Percentiles rank a stretch among this genome's conserved stretches.
These are phyloP conservation scores for Bubo blakistoni DNA, from an alignment of 2,113 vertebrate species.

Conservation along the genomic window DNA sequence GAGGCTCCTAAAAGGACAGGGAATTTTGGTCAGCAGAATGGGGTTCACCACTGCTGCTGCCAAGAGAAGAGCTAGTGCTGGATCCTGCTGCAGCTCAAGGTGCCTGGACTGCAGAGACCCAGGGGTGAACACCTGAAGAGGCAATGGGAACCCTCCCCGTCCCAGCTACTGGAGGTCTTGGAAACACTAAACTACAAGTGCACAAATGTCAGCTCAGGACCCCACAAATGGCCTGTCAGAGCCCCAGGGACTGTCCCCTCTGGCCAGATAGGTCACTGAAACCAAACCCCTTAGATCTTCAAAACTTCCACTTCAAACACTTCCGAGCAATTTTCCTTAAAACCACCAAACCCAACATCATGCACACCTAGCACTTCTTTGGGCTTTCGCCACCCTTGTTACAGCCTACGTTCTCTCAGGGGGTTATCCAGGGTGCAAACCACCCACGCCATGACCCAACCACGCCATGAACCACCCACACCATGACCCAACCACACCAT, in stretches of 20 bases:
- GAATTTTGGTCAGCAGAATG: not conserved
- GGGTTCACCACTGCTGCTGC: not conserved
- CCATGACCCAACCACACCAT: not conserved
- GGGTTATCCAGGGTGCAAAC: not conserved
- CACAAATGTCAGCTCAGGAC: not conserved
- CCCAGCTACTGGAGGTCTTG: not conserved
- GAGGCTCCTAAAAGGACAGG: not conserved
- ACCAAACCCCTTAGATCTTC: not conserved
- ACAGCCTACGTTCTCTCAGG: accelerated
- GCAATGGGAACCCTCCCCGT: not conserved
- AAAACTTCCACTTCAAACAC: not conserved
- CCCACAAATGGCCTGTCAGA: not conserved
- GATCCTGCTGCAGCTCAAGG: not conserved
- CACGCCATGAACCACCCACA: not conserved
- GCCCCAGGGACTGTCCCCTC: accelerated
- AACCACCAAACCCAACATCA: not conserved
- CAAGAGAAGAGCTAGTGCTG: not conserved
- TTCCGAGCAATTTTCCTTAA: not conserved
- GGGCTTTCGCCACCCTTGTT: not conserved
- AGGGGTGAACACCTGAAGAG: not conserved
- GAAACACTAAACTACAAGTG: not conserved
- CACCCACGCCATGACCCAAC: not conserved
- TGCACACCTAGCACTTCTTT: not conserved
- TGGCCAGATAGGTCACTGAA: not conserved
- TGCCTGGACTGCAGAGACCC: not conserved